Conservation (phyloP, 2,113 vertebrate species). For the Lasiurus borealis region DNA sequence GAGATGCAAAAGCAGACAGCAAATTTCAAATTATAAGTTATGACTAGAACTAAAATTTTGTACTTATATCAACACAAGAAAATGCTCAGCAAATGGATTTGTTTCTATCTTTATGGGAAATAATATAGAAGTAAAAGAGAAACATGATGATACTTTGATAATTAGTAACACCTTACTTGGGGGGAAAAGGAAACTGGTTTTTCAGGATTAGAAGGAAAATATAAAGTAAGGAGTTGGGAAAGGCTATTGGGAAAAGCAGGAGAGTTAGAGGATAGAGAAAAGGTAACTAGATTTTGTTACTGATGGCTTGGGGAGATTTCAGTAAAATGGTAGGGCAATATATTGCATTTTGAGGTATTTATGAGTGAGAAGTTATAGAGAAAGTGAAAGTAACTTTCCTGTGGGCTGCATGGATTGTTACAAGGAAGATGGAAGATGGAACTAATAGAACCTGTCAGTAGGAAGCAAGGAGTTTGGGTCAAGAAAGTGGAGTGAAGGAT, state of each 20-base stretch:
- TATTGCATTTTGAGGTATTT: slow-evolving; percentile 2
- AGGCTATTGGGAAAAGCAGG: neutral
- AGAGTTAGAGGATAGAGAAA: neutral
- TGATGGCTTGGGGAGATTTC: neutral
- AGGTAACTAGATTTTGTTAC: neutral
- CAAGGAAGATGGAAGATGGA: neutral
- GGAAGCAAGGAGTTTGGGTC: neutral
- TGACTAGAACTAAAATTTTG: neutral
- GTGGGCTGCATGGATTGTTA: neutral
- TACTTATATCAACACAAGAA: neutral
- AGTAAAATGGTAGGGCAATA: neutral
- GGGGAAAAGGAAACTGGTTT: neutral
- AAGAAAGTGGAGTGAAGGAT: neutral
- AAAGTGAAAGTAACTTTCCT: neutral
- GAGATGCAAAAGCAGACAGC: neutral
- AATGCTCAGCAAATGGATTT: neutral
- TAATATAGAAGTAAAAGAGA: neutral
- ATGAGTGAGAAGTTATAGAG: neutral
- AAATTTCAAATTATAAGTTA: neutral
- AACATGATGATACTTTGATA: no score
- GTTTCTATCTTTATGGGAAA: neutral
- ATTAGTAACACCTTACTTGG: neutral
- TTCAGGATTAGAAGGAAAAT: neutral
- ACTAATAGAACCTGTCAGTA: neutral
- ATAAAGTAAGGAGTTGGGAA: neutral